These are phyloP conservation scores for Drosophila colorata DNA, from an alignment of 2,888 invertebrate species.

Conservation along the genomic window DNA sequence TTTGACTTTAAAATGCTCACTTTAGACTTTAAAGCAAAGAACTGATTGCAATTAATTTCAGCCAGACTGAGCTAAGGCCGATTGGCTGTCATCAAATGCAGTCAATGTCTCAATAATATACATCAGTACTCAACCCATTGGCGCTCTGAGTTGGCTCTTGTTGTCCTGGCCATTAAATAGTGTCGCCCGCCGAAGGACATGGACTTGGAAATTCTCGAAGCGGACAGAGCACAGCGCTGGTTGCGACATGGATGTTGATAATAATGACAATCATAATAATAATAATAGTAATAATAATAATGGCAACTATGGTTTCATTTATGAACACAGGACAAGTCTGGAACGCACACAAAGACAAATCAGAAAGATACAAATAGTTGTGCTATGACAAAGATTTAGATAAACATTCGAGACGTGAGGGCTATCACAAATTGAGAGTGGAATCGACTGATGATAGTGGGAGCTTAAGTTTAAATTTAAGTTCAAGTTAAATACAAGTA, in stretches of 20 bases:
- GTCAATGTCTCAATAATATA: conserved; percentile 55
- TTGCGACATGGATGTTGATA: conserved; percentile 37
- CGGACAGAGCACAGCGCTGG: conserved; percentile 4
- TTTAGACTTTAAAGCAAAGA: conserved; percentile 10
- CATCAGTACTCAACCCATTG: conserved; percentile 24
- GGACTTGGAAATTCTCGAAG: neutral
- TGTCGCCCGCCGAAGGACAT: conserved; percentile 32
- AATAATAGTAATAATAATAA: conserved; percentile 33
- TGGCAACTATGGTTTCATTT: conserved; percentile 45
- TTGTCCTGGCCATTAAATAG: conserved; percentile 27
- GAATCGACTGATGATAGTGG: conserved; percentile 5
- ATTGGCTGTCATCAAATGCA: conserved; percentile 30
- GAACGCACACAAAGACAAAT: conserved; percentile 25
- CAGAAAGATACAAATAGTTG: conserved; percentile 31
- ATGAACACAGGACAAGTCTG: conserved; percentile 38
- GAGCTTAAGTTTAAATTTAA: conserved; percentile 4
- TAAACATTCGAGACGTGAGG: conserved; percentile 33
- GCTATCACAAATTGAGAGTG: conserved; percentile 17
- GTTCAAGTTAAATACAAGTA: conserved; percentile 2
- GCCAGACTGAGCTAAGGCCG: neutral
- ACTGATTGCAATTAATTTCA: conserved; percentile 37
- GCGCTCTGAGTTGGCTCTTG: neutral
- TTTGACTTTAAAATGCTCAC: neutral
- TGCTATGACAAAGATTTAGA: conserved; percentile 35
- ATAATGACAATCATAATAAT: conserved; percentile 19